Base-by-base conservation (phyloP, 1,140 invertebrate genomes). In the Helicorthomorpha holstii region DNA sequence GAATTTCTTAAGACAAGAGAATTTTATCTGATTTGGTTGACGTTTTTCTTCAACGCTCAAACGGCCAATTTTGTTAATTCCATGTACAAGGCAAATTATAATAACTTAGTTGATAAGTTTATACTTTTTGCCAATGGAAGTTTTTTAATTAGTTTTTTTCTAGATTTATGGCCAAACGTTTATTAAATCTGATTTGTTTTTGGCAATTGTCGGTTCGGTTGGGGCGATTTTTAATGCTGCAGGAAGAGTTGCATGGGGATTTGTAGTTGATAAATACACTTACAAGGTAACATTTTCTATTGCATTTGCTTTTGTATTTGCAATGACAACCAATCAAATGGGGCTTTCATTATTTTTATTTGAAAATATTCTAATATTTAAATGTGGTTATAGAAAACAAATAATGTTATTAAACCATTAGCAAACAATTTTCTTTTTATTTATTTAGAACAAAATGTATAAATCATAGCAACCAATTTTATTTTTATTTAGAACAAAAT, bases 151-250 rank as follows among this genome's bases (percentile, higher is more conserved):
- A 34, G 29, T 34, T 34, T 7, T 34, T 7, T 34, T 7, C 29
- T 23, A 73, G 62, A 69, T 69, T 2, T 73, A 65, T 60, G 72
- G 72, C 3, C 69, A 69, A 52, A 66, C 63, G 4, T 71, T 69
- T 56, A 70, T 73, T 34, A 57, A 52, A 3, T 64, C 72, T 55
- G 73, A 74, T 56, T 60, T 65, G 24, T 72, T 69, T 54, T 61
- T 74, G 47, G 66, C 71, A 1, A 53, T 64, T 16, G 66, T 73
- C 2, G 71, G 70, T 2, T 64, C 72, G 0, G 55, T 73, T 42
- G 63, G 69, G n/a, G 64, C 72, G 16, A 57, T 73, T 29, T 71
- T 66, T 59, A 74, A 74, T 62, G 65, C 66, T 19, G 54, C 26
- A 21, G 72, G 71, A 2, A 52, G 72, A 34, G 59, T 73, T n/a